Evolutionary conservation across 2,113 vertebrate species (phyloP), one percentile per base, ranked within the genome.

Genomic region (Galeopterus variegatus): DNA sequence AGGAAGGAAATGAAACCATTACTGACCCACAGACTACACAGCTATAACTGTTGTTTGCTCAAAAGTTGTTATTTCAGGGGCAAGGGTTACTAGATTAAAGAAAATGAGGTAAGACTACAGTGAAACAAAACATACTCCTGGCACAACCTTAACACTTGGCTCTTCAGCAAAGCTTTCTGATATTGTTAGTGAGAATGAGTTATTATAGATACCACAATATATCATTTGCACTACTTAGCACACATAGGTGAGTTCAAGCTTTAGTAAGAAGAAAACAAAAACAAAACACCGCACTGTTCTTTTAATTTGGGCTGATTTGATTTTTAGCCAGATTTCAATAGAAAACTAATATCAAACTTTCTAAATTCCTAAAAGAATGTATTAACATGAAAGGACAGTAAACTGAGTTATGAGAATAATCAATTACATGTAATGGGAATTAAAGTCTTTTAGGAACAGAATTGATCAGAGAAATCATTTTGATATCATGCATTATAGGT

Each of bases 1-100:
- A 62, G 24, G 60, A 77, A 92, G 92, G 85, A 96, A 91, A 96
- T 94, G 82, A 94, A 65, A 60, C 84, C 69, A 28, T 72, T 41
- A 58, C n/a, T 48, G 33, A 60, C 75, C 36, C 23, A 50, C 41
- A 80, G 72, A 12, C n/a, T 85, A 15, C 1, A 21, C 23, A 90
- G 70, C 54, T 41, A 9, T 31, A 36, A 24, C 14, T 58, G 50
- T 8, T 58, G 6, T 48, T 77, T 84, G 45, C 64, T 62, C 45
- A 60, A 19, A 94, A 54, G 8, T 54, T 86, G 23, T 90, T 96
- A n/a, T 88, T 93, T 86, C 58, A 83, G 58, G 28, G 13, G 8
- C 26, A 80, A 0, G 4, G 69, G 56, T 92, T n/a, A 45, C 15
- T 64, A 79, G 89, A 67, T 70, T 54, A 76, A 84, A 72, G 24